Evolutionary conservation across 2,113 vertebrate species (phyloP).

Genomic region (Cairina moschata): DNA sequence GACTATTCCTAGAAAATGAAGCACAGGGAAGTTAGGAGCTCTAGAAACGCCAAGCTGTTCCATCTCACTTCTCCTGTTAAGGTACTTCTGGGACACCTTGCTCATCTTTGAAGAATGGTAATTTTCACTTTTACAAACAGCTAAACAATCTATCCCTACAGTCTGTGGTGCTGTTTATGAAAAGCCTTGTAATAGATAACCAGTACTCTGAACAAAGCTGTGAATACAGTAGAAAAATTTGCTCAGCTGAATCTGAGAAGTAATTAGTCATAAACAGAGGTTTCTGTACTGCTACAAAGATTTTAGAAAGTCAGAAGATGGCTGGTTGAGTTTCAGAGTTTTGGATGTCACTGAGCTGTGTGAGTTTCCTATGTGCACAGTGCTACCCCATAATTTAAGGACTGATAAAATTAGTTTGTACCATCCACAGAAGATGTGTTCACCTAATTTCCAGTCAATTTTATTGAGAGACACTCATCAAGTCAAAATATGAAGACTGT

Average conservation of each 20-base stretch:
- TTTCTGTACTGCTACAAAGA: not conserved
- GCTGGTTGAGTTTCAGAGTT: not conserved
- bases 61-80: not conserved
- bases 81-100: not conserved
- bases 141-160: not conserved
- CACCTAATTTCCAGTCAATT: not conserved
- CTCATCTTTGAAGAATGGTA: not conserved
- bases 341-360: not conserved
- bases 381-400: not conserved
- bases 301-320: not conserved
- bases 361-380: not conserved
- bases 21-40: not conserved
- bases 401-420: not conserved
- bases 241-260: not conserved
- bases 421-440: not conserved
- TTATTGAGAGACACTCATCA: not conserved
- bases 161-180: not conserved
- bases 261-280: not conserved
- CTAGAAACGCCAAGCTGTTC: not conserved
- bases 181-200: not conserved
- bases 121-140: not conserved
- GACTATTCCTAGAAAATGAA: not conserved
- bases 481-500: not conserved
- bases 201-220: not conserved
- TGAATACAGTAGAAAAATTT: not conserved